Evolutionary conservation across 2,888 invertebrate species (phyloP).

Genomic region (Neelides folsomi): DNA sequence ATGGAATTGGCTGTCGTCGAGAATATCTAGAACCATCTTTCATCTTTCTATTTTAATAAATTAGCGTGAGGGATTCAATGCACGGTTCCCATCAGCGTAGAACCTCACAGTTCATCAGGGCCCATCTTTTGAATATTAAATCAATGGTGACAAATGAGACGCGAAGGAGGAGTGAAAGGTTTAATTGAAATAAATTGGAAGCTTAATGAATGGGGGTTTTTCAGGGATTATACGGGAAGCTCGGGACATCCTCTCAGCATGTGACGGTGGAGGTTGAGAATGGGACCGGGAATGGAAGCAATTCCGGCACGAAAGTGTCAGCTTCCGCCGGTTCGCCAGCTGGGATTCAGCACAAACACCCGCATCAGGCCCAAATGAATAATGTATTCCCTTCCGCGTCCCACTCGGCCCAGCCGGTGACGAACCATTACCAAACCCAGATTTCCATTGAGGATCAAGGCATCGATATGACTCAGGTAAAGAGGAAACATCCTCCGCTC

Average conservation of each 20-base stretch:
- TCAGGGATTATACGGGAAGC: conserved; percentile 14
- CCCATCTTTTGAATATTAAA: no score
- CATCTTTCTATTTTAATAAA: no score
- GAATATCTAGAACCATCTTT: no score
- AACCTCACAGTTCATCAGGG: no score
- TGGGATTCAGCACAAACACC: conserved; percentile 9
- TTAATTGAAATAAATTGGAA: no score
- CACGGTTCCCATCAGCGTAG: no score
- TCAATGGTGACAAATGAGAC: no score
- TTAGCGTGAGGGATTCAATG: no score
- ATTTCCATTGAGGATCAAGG: conserved; percentile 73
- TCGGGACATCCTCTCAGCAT: conserved; percentile 8
- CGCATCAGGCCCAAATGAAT: conserved; percentile 6
- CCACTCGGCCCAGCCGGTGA: neutral
- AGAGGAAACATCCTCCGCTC: neutral
- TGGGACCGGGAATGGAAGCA: neutral
- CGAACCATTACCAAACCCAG: conserved; percentile 57
- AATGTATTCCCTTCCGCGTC: conserved; percentile 11
- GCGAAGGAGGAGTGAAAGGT: no score
- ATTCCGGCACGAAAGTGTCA: neutral
- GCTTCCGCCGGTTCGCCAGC: neutral
- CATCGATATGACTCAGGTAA: conserved; percentile 70
- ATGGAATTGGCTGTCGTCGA: no score
- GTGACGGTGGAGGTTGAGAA: conserved; percentile 17
- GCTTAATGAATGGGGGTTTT: neutral